Evolutionary conservation across 1,140 invertebrate species (phyloP), one percentile per base, ranked within the genome.

Genomic region (Dendroctonus valens): DNA sequence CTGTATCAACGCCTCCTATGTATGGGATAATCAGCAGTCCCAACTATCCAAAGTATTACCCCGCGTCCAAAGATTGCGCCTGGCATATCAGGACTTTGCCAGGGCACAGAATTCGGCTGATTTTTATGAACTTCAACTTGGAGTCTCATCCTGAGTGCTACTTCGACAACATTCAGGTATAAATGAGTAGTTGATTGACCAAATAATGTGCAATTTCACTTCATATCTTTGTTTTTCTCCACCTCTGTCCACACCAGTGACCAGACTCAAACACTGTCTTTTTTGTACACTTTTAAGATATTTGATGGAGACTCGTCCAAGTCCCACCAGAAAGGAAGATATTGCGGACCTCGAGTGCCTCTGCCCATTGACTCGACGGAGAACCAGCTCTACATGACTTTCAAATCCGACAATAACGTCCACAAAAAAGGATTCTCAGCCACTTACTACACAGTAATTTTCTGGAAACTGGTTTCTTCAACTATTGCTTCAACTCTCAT

Each of bases 31-130:
- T 98, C 51, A 89, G 86, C 41, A 87, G 85, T 75, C 96, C 97
- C 1, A 97, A 98, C 79, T 98, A 93, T 80, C 97, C 97, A 0
- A 91, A 97, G 65, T 86, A 86, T 68, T 99, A 99, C 83, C 96
- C 96, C 0, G 87, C 89, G 9, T 84, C 89, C 52, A 97, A 97
- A 92, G 94, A 98, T 73, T 99, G 97, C 76, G 90, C 97, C 6
- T 99, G 97, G 97, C 91, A 95, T 71, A 96, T 98, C 76, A 90
- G 87, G 0, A 97, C 96, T 0, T 97, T 93, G 0, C 93, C 94
- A 0, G 97, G 97, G 0, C 97, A 99, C 79, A 83, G 96, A 46
- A 94, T 99, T 46, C 96, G 96, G 81, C 80, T 99, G 65, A 87
- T 90, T 40, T 99, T 99, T 79, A 88, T 90, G 71, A 89, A 91